A percentile compares a stretch with the other conserved stretches of the same genome.
Evolutionary conservation across 2,797 vertebrate species (phyloP).

Genomic region (Microctenopoma stevenorrisi): DNA sequence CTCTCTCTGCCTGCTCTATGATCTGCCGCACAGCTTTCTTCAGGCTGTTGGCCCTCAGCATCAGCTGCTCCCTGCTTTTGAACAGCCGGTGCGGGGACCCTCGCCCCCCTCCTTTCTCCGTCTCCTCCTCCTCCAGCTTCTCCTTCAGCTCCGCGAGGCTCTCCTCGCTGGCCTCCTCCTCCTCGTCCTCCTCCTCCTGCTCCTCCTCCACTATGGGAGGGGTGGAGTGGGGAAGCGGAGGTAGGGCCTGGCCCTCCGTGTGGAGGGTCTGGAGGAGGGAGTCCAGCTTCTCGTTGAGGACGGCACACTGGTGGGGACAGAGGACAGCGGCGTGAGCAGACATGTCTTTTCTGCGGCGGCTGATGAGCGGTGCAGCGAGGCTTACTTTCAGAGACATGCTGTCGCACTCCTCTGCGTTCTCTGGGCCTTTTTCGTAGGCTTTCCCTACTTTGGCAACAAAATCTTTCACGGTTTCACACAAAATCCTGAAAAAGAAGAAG

Average conservation of each 20-base stretch:
- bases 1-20: constrained; percentile 96
- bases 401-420: constrained; percentile 91
- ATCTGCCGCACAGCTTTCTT: constrained; percentile 97
- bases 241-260: constrained; percentile 84
- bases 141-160: constrained; percentile 91
- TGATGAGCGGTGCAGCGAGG: no score
- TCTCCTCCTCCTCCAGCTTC: constrained; percentile 84
- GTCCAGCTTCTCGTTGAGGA: constrained; percentile 96
- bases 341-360: no score
- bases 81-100: constrained; percentile 83
- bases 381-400: constrained; percentile 94
- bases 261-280: constrained; percentile 92
- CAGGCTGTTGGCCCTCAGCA: constrained; percentile 96
- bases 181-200: constrained; percentile 74
- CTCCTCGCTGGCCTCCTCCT: constrained; percentile 90
- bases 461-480: constrained; percentile 98
- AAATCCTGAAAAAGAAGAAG: constrained; percentile 81
- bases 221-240: constrained; percentile 77
- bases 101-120: constrained; percentile 77
- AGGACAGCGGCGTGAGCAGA: no score
- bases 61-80: constrained; percentile 91
- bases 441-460: constrained; percentile 98
- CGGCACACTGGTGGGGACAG: constrained; percentile 84
- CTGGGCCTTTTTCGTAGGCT: constrained; percentile 89
- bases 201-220: constrained; percentile 90